A percentile compares a stretch with the other conserved stretches of the same genome.
These are phyloP conservation scores for Tigriopus californicus DNA, from an alignment of 2,888 invertebrate genomes.

Conservation along the genomic window DNA sequence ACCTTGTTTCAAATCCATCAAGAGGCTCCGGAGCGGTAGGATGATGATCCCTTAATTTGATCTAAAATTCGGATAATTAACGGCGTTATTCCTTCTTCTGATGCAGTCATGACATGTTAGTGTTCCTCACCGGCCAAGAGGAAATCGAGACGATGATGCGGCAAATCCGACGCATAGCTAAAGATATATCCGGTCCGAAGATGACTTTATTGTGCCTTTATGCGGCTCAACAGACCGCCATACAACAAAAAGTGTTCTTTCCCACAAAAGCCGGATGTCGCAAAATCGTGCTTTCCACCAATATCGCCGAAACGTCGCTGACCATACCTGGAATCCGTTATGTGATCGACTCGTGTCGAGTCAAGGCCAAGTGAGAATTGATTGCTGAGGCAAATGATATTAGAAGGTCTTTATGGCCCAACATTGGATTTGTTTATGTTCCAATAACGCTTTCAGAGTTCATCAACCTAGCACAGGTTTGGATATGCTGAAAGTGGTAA, in stretches of 20 bases:
- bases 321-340: slow-evolving; percentile 55
- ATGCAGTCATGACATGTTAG: slow-evolving; percentile 62
- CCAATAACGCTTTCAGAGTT: slow-evolving; percentile 40
- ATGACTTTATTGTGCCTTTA: slow-evolving; percentile 45
- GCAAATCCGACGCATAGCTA: slow-evolving; percentile 37
- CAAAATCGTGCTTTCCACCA: slow-evolving; percentile 38
- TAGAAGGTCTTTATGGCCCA: too few relatives aligned
- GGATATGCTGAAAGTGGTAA: slow-evolving; percentile 50
- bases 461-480: slow-evolving; percentile 63
- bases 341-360: slow-evolving; percentile 79
- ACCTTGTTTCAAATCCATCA: slow-evolving; percentile 77
- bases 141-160: slow-evolving; percentile 64
- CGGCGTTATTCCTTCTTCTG: too few relatives aligned
- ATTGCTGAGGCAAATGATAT: too few relatives aligned
- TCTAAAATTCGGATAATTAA: too few relatives aligned
- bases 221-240: slow-evolving; percentile 32
- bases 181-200: slow-evolving; percentile 35
- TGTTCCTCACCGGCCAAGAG: slow-evolving; percentile 89
- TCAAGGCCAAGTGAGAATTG: slow-evolving; percentile 52
- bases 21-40: slow-evolving; percentile 56
- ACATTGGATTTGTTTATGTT: too few relatives aligned
- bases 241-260: slow-evolving; percentile 33
- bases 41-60: too few relatives aligned
- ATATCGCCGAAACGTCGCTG: slow-evolving; percentile 42
- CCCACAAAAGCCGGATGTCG: slow-evolving; percentile 29